These are phyloP conservation scores for Serranus cabrilla DNA, from an alignment of 2,797 vertebrate genomes.

Conservation along the genomic window DNA sequence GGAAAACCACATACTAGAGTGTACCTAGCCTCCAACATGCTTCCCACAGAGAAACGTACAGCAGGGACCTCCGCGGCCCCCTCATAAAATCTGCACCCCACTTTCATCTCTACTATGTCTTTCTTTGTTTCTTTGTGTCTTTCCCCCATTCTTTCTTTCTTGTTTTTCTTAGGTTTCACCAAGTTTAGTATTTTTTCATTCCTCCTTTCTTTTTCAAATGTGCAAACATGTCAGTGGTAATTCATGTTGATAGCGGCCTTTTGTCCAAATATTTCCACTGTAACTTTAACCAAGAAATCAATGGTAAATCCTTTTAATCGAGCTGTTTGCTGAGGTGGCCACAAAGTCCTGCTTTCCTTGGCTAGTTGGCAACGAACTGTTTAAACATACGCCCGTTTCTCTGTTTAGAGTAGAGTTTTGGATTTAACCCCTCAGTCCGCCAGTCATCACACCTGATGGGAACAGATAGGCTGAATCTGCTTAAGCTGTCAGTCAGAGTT, in stretches of 20 bases:
- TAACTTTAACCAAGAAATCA: slow-evolving; percentile 83
- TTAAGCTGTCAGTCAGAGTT: slow-evolving; percentile 67
- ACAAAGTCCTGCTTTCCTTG: slow-evolving; percentile 80
- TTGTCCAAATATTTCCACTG: slow-evolving; percentile 84
- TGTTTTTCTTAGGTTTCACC: slow-evolving; percentile 62
- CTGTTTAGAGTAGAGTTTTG: slow-evolving; percentile 75
- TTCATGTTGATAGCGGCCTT: slow-evolving; percentile 79
- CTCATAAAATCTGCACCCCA: slow-evolving; percentile 44
- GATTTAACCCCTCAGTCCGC: slow-evolving; percentile 66
- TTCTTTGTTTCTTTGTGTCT: slow-evolving; percentile 44
- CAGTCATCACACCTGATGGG: slow-evolving; percentile 72
- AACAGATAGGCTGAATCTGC: slow-evolving; percentile 70
- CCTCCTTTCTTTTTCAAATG: slow-evolving; percentile 48
- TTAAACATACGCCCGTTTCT: slow-evolving; percentile 73
- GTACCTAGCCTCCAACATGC: slow-evolving; percentile 57
- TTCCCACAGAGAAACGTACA: slow-evolving; percentile 62
- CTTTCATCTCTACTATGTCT: slow-evolving; percentile 42
- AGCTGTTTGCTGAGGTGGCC: slow-evolving; percentile 81
- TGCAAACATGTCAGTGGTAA: slow-evolving; percentile 83
- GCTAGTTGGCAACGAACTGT: slow-evolving; percentile 70
- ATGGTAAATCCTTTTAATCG: slow-evolving; percentile 82
- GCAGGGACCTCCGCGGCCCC: slow-evolving; percentile 30
- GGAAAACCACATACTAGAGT: slow-evolving; percentile 74
- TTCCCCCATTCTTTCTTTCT: slow-evolving; percentile 22
- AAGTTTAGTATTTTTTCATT: slow-evolving; percentile 48